Evolutionary conservation across 2,888 invertebrate species (phyloP), one percentile per base, ranked within the genome.

Genomic region (Ochlodes sylvanus): DNA sequence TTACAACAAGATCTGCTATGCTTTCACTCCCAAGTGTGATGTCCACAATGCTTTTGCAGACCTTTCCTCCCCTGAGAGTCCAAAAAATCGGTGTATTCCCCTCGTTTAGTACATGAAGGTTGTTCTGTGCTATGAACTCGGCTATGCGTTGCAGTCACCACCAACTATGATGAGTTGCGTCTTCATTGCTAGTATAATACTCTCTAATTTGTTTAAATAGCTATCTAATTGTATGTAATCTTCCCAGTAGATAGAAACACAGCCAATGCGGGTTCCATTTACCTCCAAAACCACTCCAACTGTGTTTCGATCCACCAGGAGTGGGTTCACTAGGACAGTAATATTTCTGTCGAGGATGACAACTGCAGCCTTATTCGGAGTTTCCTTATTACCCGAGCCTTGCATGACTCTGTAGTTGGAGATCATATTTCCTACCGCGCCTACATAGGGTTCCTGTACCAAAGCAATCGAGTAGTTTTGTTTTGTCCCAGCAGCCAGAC

Each of bases 81-180:
- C 44, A 56, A 19, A 63, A 69, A 7, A 63, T 69, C 5, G 68
- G 68, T 6, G 52, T 55, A 2, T 52, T 44, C 14, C 68, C 68
- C 17, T 4, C 7, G 68, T 69, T 69, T 0, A 69, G 54, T 4
- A 69, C 41, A 10, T 69, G 57, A 7, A 58, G 42, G 4, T 27
- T 15, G 0, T 67, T 2, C 14, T 71, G 66, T 0, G 38, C 62
- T 2, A 70, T 12, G 1, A 52, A 12, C 1, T 47, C 61, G 1
- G 38, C 21, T 5, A 65, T 6, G 71, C 71, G 19, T 71, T 71
- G 1, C 17, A 14, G n/a, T 71, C 71, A 0, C 72, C 72, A 38
- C 67, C 70, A 0, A 72, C n/a, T n/a, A n/a, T n/a, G n/a, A n/a
- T n/a, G n/a, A n/a, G n/a, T n/a, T n/a, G n/a, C 2, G 14, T 69